Evolutionary conservation across 2,888 invertebrate genomes (phyloP), one percentile per base, ranked within the genome.

Genomic region (Lymantria monacha): DNA sequence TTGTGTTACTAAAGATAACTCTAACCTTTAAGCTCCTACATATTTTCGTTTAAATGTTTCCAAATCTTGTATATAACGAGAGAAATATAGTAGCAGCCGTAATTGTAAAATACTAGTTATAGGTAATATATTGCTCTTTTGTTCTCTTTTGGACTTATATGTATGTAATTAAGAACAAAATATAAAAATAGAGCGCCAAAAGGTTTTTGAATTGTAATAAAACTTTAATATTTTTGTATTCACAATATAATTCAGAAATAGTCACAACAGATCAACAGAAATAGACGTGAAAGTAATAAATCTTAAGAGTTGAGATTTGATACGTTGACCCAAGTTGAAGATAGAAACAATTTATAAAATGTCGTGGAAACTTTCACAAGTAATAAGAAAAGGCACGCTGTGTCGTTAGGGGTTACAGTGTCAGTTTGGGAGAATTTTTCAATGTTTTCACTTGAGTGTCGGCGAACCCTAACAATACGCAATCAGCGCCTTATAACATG

Each of bases 361-460:
- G 47, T 57, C 49, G 55, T 63, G 60, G 70, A 69, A 70, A 68
- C 59, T 66, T 71, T 66, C 46, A 53, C 56, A 52, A 62, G 61
- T 60, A 60, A 50, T 54, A 10, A 57, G 57, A 66, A 59, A 59
- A 49, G 53, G 59, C 55, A 56, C 43, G 54, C 46, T 63, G 47
- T 57, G 54, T 47, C 46, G 53, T 59, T 43, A 48, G 40, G 8
- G 43, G 43, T 42, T 47, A 48, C 49, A 52, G 53, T 50, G 49
- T 11, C 49, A 48, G 11, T 52, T 47, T 48, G 11, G 22, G 43
- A 14, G 22, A 44, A 48, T 56, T 48, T 53, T 60, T 22, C 0
- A 63, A 30, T 47, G 1, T 13, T 40, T 9, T 12, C 38, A 33
- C 42, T 15, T 47, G 7, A n/a, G n/a, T n/a, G 12, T 12, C 38